Percentiles rank a stretch among this genome's conserved stretches.
phyloP scores from a whole-genome alignment of 2,797 vertebrate genomes.

The Myotis daubentonii region DNA sequence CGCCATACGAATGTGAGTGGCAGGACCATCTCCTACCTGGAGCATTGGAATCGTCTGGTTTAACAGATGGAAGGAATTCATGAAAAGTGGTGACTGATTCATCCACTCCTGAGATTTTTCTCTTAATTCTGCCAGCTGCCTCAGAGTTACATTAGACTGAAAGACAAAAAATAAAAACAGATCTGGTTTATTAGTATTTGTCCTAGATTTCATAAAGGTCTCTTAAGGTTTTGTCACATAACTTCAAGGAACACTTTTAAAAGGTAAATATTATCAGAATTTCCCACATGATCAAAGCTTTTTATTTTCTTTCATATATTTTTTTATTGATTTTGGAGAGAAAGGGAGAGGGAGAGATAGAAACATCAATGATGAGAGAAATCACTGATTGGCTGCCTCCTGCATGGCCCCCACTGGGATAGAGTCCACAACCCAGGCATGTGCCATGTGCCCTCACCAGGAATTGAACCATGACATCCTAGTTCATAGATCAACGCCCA shows the following conservation, averaged over 20 bases:
- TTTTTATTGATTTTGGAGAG: too few species aligned
- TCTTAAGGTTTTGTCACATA: slow-evolving; percentile 1
- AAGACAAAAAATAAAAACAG: slow-evolving; percentile 67
- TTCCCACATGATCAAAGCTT: not conserved
- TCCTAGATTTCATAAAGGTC: not conserved
- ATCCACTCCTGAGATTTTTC: slow-evolving; percentile 93
- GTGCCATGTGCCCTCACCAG: too few species aligned
- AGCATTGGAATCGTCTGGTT: slow-evolving; percentile 91
- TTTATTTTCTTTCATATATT: too few species aligned
- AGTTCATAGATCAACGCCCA: too few species aligned
- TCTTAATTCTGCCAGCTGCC: slow-evolving; percentile 91
- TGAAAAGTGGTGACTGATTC: slow-evolving; percentile 88
- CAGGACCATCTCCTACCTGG: slow-evolving; percentile 86
- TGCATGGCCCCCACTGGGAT: too few species aligned
- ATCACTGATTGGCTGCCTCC: too few species aligned
- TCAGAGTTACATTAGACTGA: slow-evolving; percentile 93
- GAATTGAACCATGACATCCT: too few species aligned
- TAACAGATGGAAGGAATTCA: slow-evolving; percentile 89
- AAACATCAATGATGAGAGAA: too few species aligned
- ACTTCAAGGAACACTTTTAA: not conserved
- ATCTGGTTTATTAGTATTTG: not conserved
- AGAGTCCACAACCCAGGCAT: too few species aligned
- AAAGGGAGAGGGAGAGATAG: too few species aligned
- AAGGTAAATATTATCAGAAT: not conserved
- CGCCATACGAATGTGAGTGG: not conserved